These are phyloP conservation scores for Podargus strigoides DNA, from an alignment of 2,797 vertebrate species.

Conservation along the genomic window DNA sequence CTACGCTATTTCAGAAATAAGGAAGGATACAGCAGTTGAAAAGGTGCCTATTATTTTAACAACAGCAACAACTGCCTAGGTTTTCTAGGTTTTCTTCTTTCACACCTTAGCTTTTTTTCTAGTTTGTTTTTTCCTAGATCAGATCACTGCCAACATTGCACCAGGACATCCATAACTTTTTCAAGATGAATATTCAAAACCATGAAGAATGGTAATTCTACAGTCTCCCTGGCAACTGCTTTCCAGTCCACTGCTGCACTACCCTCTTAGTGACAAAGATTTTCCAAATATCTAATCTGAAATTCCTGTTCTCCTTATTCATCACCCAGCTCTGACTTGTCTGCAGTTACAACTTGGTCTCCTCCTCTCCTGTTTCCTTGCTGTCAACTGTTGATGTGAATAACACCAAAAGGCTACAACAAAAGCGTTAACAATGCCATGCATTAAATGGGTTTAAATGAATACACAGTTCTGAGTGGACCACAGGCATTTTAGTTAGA, in stretches of 20 bases:
- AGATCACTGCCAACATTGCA: not conserved
- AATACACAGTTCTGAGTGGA: not conserved
- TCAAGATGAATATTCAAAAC: not conserved
- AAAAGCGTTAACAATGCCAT: not conserved
- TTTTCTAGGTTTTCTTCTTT: not conserved
- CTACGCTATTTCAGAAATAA: not conserved
- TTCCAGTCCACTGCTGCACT: not conserved
- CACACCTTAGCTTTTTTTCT: not conserved
- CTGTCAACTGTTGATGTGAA: not conserved
- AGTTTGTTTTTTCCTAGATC: not conserved
- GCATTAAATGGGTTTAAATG: not conserved
- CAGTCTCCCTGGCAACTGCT: not conserved
- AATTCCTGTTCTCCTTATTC: not conserved
- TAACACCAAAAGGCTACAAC: not conserved
- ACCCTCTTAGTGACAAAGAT: not conserved
- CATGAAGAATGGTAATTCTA: not conserved
- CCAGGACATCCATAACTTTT: not conserved
- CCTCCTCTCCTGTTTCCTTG: not conserved
- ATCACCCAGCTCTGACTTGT: not conserved
- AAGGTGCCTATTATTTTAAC: not conserved
- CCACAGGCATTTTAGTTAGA: not conserved
- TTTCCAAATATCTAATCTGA: not conserved
- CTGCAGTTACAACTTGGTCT: not conserved
- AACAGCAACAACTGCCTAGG: not conserved
- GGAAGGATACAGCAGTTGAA: not conserved